A percentile compares a stretch with the other conserved stretches of the same genome.
These are phyloP conservation scores for Rhodinocichla rosea DNA, from an alignment of 2,113 vertebrate species.

Conservation along the genomic window DNA sequence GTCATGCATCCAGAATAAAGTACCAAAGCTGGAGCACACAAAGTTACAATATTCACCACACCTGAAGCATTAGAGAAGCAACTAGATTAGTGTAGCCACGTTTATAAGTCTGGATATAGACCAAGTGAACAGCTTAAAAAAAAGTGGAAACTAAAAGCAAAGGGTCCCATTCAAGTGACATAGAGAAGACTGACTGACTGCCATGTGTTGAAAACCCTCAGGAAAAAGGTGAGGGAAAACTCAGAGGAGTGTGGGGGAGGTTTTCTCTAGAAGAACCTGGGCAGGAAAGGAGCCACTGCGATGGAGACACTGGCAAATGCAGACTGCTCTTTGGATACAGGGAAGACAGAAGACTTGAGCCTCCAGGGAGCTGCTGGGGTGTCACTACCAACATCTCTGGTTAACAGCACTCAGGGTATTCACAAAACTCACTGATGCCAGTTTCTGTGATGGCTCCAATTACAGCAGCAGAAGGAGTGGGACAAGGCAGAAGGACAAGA, in stretches of 20 bases:
- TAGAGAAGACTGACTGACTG: not conserved
- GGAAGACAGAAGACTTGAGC: not conserved
- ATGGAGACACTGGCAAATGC: not conserved
- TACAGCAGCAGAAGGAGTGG: not conserved
- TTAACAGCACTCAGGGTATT: not conserved
- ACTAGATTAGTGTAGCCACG: not conserved
- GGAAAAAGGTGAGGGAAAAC: not conserved
- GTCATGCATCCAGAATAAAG: not conserved
- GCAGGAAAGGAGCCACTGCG: not conserved
- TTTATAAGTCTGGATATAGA: not conserved
- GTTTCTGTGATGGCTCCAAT: rapidly evolving
- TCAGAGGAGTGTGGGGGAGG: not conserved
- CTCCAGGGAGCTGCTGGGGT: not conserved
- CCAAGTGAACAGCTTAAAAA: not conserved
- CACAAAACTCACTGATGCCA: rapidly evolving
- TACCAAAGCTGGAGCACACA: not conserved
- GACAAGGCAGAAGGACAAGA: not conserved
- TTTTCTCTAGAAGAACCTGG: not conserved
- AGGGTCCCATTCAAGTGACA: not conserved
- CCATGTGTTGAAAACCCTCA: not conserved
- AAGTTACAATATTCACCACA: not conserved
- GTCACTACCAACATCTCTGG: not conserved
- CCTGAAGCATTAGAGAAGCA: not conserved
- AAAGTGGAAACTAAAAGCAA: not conserved
- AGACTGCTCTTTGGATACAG: not conserved